phyloP scores from a whole-genome alignment of 2,888 invertebrate genomes.

The Ectemnius lituratus region DNA sequence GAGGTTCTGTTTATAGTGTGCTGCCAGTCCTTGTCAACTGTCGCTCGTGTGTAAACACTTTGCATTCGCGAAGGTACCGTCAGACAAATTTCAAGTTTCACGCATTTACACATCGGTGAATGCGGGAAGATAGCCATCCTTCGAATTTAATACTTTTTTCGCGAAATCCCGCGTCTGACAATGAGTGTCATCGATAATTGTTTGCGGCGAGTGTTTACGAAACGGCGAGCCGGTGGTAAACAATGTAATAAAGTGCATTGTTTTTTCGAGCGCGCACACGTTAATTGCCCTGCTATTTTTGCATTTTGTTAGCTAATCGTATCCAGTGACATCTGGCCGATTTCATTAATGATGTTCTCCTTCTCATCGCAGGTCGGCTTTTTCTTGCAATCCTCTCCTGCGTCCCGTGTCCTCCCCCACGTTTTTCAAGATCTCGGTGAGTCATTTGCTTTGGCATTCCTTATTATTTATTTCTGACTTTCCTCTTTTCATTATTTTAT shows the following conservation, averaged over 20 bases:
- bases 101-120: no score
- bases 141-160: no score
- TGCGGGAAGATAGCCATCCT: no score
- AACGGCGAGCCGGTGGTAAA: not conserved
- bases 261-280: not conserved
- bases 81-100: no score
- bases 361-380: slow-evolving; percentile 10
- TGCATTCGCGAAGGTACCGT: no score
- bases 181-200: no score
- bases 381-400: slow-evolving; percentile 45
- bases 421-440: slow-evolving; percentile 46
- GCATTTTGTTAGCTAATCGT: not conserved
- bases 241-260: not conserved
- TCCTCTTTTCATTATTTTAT: not conserved
- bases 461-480: not conserved
- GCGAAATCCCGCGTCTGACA: no score
- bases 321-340: not conserved
- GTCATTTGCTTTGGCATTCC: slow-evolving; percentile 32
- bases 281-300: not conserved
- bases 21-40: not conserved
- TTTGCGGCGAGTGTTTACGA: no score
- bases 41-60: not conserved
- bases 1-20: no score
- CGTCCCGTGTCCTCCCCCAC: slow-evolving; percentile 28
- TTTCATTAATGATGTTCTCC: slow-evolving; percentile 11